Evolutionary conservation across 2,888 invertebrate genomes (phyloP).

Genomic region (Heliconius sara): DNA sequence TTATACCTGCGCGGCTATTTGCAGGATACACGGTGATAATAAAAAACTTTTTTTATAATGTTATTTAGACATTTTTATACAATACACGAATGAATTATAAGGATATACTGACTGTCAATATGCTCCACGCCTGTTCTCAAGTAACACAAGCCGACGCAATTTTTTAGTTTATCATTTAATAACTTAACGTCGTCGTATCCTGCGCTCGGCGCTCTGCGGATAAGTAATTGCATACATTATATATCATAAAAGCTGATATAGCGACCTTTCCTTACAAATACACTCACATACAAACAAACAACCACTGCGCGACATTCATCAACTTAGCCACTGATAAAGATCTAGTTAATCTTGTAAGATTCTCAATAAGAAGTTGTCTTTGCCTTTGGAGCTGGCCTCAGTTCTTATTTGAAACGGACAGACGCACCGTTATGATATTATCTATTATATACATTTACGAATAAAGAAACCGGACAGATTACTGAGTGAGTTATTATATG

Average conservation of each 20-base stretch:
- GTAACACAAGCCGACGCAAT: neutral
- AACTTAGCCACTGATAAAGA: constrained; percentile 18
- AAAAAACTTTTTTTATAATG: neutral
- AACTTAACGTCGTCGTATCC: constrained; percentile 5
- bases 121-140: neutral
- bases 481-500: constrained; percentile 38
- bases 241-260: neutral
- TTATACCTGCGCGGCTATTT: no score
- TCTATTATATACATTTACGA: constrained; percentile 2
- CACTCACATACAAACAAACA: neutral
- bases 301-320: constrained; percentile 18
- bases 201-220: neutral
- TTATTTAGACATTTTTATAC: neutral
- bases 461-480: constrained; percentile 34
- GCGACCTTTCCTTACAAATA: neutral
- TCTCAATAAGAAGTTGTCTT: constrained; percentile 23
- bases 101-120: neutral
- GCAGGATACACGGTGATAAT: neutral
- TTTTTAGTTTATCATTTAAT: constrained; percentile 12
- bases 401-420: constrained; percentile 29
- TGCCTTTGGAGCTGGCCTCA: constrained; percentile 1
- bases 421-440: constrained; percentile 31
- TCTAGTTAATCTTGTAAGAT: constrained; percentile 26
- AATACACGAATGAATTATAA: neutral
- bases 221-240: constrained; percentile 1